Evolutionary conservation across 2,113 vertebrate species (phyloP).

Genomic region (Amphilophus citrinellus): DNA sequence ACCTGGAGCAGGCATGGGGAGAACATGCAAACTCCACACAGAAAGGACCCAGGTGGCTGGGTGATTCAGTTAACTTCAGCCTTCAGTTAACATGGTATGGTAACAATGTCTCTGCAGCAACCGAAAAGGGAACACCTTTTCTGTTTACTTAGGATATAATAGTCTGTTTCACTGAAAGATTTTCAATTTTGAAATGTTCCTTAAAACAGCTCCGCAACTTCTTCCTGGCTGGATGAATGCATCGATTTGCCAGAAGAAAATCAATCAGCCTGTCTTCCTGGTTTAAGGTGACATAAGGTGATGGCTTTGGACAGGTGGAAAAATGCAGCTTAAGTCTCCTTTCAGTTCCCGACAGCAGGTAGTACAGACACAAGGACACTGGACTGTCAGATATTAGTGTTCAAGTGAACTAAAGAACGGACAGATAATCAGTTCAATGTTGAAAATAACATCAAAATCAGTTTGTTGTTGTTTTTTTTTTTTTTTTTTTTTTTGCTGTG

Average conservation of each 20-base stretch:
- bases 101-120: neutral
- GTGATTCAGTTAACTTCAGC: neutral
- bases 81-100: neutral
- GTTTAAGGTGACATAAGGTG: constrained; percentile 68
- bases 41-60: neutral
- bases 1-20: no score
- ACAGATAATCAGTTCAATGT: constrained; percentile 41
- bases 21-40: neutral
- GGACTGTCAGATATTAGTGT: constrained; percentile 30
- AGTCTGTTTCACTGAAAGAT: constrained; percentile 10
- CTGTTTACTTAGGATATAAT: neutral
- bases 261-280: constrained; percentile 65
- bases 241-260: constrained; percentile 68
- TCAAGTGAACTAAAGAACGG: constrained; percentile 19
- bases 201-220: constrained; percentile 40
- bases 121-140: neutral
- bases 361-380: neutral
- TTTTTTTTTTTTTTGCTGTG: neutral
- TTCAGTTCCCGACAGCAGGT: constrained; percentile 18
- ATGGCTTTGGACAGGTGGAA: constrained; percentile 45
- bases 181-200: constrained; percentile 48
- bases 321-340: constrained; percentile 38
- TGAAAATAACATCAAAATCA: constrained; percentile 24
- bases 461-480: constrained; percentile 11
- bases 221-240: constrained; percentile 38